phyloP scores from a whole-genome alignment of 2,888 invertebrate species.

The Chalcis sispes region DNA sequence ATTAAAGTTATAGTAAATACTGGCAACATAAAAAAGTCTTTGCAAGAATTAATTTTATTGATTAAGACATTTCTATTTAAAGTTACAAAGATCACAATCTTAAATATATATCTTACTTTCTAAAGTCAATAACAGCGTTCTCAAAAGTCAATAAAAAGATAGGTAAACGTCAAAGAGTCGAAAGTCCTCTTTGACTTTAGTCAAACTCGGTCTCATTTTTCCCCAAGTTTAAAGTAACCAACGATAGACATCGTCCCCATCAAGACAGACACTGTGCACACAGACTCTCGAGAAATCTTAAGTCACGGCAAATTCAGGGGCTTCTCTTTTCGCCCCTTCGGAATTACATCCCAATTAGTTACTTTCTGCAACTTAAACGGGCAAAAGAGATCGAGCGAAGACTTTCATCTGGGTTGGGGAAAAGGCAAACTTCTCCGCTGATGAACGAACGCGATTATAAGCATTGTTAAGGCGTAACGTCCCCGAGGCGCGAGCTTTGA shows the following conservation, averaged over 20 bases:
- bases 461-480: conserved; percentile 18
- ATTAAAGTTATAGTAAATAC: too few relatives aligned
- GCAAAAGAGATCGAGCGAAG: conserved; percentile 12
- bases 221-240: not conserved
- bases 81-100: not conserved
- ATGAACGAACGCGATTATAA: conserved; percentile 32
- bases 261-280: conserved; percentile 1
- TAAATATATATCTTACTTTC: too few relatives aligned
- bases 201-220: too few relatives aligned
- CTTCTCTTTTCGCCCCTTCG: conserved; percentile 20
- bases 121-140: too few relatives aligned
- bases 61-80: too few relatives aligned
- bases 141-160: not conserved
- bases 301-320: conserved; percentile 10
- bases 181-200: conserved; percentile 6
- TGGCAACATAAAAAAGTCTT: too few relatives aligned
- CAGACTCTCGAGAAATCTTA: conserved; percentile 16
- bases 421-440: conserved; percentile 16
- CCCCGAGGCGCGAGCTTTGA: conserved; percentile 51
- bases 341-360: conserved; percentile 51
- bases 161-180: not conserved
- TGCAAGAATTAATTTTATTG: too few relatives aligned
- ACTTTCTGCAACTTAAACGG: conserved; percentile 36
- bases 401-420: too few relatives aligned
- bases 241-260: not conserved